Conservation (phyloP, 2,888 invertebrate species). For the Callosobruchus maculatus region DNA sequence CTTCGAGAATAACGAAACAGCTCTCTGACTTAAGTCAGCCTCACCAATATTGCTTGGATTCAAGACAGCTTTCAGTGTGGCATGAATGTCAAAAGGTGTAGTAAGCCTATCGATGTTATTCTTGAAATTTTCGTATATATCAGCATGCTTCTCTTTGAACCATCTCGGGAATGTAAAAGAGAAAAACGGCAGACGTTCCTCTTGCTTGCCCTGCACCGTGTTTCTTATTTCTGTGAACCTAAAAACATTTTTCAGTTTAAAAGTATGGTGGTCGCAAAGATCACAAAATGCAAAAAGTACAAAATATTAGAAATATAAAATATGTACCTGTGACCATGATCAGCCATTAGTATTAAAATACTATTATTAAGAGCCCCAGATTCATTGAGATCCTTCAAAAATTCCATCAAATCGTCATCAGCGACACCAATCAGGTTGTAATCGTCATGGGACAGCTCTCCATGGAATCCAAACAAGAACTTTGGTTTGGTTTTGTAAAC, state of each 20-base stretch:
- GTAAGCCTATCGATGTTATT: constrained; percentile 67
- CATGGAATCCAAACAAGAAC: constrained; percentile 85
- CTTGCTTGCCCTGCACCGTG: constrained; percentile 87
- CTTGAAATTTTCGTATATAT: constrained; percentile 59
- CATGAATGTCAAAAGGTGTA: constrained; percentile 87
- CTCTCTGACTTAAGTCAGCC: constrained; percentile 56
- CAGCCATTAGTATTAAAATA: constrained; percentile 84
- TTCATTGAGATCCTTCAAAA: constrained; percentile 61
- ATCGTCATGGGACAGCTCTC: constrained; percentile 83
- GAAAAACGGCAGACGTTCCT: constrained; percentile 87
- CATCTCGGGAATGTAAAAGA: constrained; percentile 71
- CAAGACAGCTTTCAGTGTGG: constrained; percentile 70
- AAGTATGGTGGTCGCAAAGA: too few relatives aligned
- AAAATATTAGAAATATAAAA: too few relatives aligned
- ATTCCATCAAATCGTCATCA: constrained; percentile 67
- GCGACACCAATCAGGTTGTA: constrained; percentile 74
- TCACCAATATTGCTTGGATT: constrained; percentile 49
- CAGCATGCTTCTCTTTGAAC: constrained; percentile 60
- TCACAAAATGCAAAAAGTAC: too few relatives aligned
- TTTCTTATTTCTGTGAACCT: constrained; percentile 79
- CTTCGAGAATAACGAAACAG: constrained; percentile 60
- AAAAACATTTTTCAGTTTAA: too few relatives aligned
- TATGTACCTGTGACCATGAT: constrained; percentile 80
- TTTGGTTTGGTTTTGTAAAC: constrained; percentile 67
- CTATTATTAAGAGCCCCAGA: constrained; percentile 72